These are phyloP conservation scores for Tadarida brasiliensis DNA, from an alignment of 2,797 vertebrate species.

Conservation along the genomic window DNA sequence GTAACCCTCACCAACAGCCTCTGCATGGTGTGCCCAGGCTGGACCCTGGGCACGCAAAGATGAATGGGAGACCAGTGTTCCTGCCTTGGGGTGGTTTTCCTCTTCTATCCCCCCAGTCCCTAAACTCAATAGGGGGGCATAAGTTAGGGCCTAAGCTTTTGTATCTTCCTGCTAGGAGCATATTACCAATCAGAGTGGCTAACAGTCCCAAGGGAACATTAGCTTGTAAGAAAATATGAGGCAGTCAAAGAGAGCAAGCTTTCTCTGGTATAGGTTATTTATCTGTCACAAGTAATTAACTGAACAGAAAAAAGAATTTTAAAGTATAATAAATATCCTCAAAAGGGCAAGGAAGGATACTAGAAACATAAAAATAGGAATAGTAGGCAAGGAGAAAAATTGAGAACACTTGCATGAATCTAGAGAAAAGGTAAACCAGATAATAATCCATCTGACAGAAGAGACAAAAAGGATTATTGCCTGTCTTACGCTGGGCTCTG, in stretches of 20 bases:
- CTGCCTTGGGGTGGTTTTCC: not conserved
- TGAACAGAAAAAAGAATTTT: not conserved
- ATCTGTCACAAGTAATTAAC: not conserved
- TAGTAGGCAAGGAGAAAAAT: not conserved
- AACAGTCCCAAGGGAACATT: not conserved
- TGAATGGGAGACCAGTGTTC: fast-evolving
- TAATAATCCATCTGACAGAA: not conserved
- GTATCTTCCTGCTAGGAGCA: not conserved
- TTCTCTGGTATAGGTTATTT: not conserved
- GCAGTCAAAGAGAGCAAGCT: not conserved
- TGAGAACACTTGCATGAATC: not conserved
- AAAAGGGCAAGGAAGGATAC: not conserved
- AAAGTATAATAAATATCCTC: not conserved
- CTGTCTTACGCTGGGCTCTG: not conserved
- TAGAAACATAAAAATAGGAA: not conserved
- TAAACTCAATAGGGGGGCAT: not conserved
- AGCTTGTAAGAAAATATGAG: not conserved
- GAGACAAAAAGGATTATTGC: not conserved
- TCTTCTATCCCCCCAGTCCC: not conserved
- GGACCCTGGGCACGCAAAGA: not conserved
- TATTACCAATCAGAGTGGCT: not conserved
- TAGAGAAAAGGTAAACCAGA: not conserved
- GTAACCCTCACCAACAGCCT: fast-evolving
- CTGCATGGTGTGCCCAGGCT: fast-evolving
- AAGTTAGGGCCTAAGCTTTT: not conserved